Conservation (phyloP, 2,797 vertebrate genomes). For the Chelmon rostratus region DNA sequence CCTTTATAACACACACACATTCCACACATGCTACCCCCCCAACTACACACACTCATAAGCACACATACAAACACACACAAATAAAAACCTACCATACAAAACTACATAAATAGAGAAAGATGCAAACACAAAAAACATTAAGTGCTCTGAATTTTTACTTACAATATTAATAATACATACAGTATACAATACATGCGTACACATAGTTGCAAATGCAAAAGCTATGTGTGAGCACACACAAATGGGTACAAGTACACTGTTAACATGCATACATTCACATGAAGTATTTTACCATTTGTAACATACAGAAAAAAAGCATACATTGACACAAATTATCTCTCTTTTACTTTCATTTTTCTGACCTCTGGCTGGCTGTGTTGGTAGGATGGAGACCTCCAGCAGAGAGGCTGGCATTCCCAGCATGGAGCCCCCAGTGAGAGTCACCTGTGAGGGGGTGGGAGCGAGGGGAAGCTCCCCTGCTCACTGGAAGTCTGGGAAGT, state of each 20-base stretch:
- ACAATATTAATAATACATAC: background rate
- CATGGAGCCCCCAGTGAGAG: slow-evolving; percentile 71
- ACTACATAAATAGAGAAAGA: slow-evolving; percentile 5
- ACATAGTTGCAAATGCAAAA: background rate
- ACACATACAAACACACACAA: background rate
- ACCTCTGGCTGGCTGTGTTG: slow-evolving; percentile 46
- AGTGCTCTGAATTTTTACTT: background rate
- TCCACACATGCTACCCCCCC: slow-evolving; percentile 89
- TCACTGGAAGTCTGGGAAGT: slow-evolving; percentile 75
- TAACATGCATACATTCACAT: background rate
- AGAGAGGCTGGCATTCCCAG: slow-evolving; percentile 65
- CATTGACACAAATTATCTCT: slow-evolving; percentile 43
- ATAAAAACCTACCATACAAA: slow-evolving; percentile 16
- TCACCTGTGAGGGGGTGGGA: slow-evolving; percentile 74
- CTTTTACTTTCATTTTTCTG: slow-evolving; percentile 32
- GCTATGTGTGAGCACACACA: background rate
- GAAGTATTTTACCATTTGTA: slow-evolving; percentile 85
- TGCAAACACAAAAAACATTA: background rate
- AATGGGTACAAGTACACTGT: background rate
- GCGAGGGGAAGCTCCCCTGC: slow-evolving; percentile 57
- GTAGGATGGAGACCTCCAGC: slow-evolving; percentile 64
- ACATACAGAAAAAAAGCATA: background rate
- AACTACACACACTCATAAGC: slow-evolving; percentile 12
- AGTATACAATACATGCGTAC: slow-evolving; percentile 1
- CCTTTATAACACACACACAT: slow-evolving; percentile 95